Evolutionary conservation across 2,888 invertebrate species (phyloP).

Genomic region (Empis stercorea): DNA sequence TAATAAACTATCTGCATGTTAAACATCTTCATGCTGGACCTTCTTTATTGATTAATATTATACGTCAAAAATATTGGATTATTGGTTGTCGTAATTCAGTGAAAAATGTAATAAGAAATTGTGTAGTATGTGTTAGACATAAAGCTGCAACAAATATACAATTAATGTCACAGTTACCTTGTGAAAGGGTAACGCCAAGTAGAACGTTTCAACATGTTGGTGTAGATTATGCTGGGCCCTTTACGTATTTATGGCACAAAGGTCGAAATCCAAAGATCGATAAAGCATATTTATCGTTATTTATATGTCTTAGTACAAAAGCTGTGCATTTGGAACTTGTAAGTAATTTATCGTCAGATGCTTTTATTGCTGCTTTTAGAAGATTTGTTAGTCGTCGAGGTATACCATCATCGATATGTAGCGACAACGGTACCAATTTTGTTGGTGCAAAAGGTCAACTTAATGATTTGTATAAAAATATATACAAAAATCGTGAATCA

Average conservation of each 20-base stretch:
- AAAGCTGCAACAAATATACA: not conserved
- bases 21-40: slow-evolving; percentile 2
- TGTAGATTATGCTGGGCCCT: too few species aligned
- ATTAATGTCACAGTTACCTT: not conserved
- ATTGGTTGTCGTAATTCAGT: not conserved
- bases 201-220: slow-evolving; percentile 7
- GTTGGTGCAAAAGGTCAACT: not conserved
- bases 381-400: not conserved
- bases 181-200: not conserved
- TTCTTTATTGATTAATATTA: not conserved
- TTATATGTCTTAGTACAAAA: not conserved
- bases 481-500: not conserved
- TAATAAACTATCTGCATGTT: not conserved
- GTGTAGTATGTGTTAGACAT: not conserved
- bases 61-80: slow-evolving; percentile 2
- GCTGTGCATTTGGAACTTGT: not conserved
- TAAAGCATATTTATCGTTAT: too few species aligned
- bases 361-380: not conserved
- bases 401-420: not conserved
- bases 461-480: not conserved
- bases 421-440: too few species aligned
- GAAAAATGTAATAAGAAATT: not conserved
- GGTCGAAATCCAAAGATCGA: too few species aligned
- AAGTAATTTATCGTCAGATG: not conserved
- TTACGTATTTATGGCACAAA: too few species aligned